Evolutionary conservation across 2,888 invertebrate species (phyloP).

Genomic region (Tetheella fluctuosa): DNA sequence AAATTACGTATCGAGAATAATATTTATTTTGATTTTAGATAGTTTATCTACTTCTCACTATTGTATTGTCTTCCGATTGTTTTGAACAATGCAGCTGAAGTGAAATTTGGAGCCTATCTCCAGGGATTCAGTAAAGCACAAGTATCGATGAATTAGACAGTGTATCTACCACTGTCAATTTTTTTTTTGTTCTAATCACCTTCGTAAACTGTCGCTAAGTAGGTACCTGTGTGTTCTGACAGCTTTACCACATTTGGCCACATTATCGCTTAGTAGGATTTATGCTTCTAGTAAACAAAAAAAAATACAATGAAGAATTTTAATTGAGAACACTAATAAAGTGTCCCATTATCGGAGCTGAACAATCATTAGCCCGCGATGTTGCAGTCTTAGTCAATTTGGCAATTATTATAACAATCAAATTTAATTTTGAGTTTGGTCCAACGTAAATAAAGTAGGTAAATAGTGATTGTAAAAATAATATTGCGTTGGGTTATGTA

Average conservation of each 20-base stretch:
- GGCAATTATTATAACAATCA: not conserved
- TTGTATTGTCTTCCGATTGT: too few species aligned
- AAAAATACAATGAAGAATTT: not conserved
- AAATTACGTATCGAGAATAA: not conserved
- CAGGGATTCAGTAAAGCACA: too few species aligned
- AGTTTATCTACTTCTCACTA: not conserved
- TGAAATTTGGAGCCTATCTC: too few species aligned
- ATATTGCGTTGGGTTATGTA: constrained; percentile 50
- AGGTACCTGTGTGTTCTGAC: too few species aligned
- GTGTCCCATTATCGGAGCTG: not conserved
- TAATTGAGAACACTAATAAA: not conserved
- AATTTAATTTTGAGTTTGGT: not conserved
- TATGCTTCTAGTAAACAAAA: too few species aligned
- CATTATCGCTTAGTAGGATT: too few species aligned
- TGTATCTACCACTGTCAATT: too few species aligned
- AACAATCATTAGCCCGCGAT: not conserved
- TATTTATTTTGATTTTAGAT: not conserved
- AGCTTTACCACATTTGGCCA: too few species aligned
- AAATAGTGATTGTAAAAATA: constrained; percentile 22
- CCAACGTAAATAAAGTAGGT: not conserved
- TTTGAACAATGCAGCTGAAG: too few species aligned
- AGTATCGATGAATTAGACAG: too few species aligned
- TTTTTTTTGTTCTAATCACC: too few species aligned
- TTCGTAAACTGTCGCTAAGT: too few species aligned
- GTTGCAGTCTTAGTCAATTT: not conserved